Conservation (phyloP, 2,888 invertebrate genomes). For the Crioceris asparagi region DNA sequence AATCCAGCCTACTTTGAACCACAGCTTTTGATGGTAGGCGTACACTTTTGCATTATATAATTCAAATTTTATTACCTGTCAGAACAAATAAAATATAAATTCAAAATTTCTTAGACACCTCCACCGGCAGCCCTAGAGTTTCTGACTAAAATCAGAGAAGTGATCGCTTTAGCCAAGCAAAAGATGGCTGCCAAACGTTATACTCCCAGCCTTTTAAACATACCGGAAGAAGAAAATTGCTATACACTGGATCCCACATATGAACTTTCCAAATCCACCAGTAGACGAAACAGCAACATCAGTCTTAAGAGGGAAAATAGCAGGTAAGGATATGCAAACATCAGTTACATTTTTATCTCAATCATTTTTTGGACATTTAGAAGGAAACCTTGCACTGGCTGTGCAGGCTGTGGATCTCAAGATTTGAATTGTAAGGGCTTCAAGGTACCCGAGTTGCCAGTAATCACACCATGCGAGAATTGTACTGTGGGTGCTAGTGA, state of each 20-base stretch:
- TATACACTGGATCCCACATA: slow-evolving; percentile 36
- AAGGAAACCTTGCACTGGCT: slow-evolving; percentile 51
- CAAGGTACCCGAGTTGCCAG: slow-evolving; percentile 36
- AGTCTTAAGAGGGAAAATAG: slow-evolving; percentile 54
- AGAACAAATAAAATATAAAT: background rate
- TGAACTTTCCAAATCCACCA: slow-evolving; percentile 19
- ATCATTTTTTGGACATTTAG: no score
- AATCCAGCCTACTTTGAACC: slow-evolving; percentile 89
- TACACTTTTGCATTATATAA: slow-evolving; percentile 1
- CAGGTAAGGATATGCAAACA: no score
- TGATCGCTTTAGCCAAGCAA: slow-evolving; percentile 79
- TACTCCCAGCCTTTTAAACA: slow-evolving; percentile 64
- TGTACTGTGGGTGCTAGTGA: slow-evolving; percentile 47
- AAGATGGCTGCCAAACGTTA: slow-evolving; percentile 77
- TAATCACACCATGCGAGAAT: slow-evolving; percentile 41
- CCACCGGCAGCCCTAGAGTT: slow-evolving; percentile 87
- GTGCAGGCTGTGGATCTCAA: slow-evolving; percentile 47
- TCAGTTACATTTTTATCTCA: no score
- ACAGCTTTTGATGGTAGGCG: slow-evolving; percentile 64
- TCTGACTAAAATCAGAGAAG: slow-evolving; percentile 78
- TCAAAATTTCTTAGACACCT: slow-evolving; percentile 56
- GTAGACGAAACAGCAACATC: slow-evolving; percentile 45
- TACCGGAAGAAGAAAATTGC: slow-evolving; percentile 66
- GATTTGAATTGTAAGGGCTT: background rate
- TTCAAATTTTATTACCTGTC: slow-evolving; percentile 10